These are phyloP conservation scores for Drosophila demipolita DNA, from an alignment of 2,888 invertebrate species.

Conservation along the genomic window DNA sequence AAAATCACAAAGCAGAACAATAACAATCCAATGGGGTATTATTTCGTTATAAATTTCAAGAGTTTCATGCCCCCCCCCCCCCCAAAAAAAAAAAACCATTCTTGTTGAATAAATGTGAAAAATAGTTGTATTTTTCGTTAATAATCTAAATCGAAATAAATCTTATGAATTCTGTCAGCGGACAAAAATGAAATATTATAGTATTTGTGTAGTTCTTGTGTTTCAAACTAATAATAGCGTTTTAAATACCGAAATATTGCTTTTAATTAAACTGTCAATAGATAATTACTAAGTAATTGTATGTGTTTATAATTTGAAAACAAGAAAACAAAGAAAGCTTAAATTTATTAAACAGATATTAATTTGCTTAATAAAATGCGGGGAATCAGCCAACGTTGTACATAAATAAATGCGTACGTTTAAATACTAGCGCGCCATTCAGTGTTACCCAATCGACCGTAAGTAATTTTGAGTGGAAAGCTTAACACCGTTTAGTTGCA, in stretches of 20 bases:
- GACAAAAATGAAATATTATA: conserved; percentile 21
- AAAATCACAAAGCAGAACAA: conserved; percentile 1
- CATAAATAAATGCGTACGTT: neutral
- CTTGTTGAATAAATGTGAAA: conserved; percentile 1
- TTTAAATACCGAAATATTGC: conserved; percentile 45
- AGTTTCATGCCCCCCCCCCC: neutral
- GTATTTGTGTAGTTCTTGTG: conserved; percentile 40
- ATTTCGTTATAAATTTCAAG: conserved; percentile 4
- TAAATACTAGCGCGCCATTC: neutral
- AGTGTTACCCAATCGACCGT: conserved; percentile 2
- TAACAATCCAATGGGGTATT: conserved; percentile 10
- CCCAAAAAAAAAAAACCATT: no score
- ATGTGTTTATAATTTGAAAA: conserved; percentile 44
- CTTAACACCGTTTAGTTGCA: conserved; percentile 7
- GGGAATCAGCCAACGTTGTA: conserved; percentile 8
- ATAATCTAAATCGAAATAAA: conserved; percentile 6
- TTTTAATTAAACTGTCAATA: conserved; percentile 40
- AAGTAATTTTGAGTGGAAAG: neutral
- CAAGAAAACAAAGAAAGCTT: conserved; percentile 34
- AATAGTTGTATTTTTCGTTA: conserved; percentile 1
- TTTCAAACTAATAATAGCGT: conserved; percentile 44
- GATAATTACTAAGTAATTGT: conserved; percentile 36
- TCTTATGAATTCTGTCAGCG: conserved; percentile 25
- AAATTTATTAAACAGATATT: conserved; percentile 34
- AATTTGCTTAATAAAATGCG: conserved; percentile 34